Evolutionary conservation across 2,888 invertebrate genomes (phyloP).

Genomic region (Stenichneumon culpator): DNA sequence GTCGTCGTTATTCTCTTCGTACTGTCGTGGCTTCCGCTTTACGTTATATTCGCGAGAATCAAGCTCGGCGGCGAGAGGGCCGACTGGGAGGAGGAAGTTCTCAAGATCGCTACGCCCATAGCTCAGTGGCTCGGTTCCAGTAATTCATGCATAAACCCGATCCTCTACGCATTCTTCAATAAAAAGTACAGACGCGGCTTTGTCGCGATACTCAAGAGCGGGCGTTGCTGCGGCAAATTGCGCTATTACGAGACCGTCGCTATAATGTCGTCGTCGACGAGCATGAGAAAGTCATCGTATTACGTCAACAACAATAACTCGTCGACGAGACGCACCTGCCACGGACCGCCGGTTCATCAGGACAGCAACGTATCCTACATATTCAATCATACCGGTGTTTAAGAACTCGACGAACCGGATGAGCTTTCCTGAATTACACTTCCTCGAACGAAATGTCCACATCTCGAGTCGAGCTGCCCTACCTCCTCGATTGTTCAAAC

Average conservation of each 20-base stretch:
- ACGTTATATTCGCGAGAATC: conserved; percentile 94
- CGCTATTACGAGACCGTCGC: conserved; percentile 95
- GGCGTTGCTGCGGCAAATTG: conserved; percentile 94
- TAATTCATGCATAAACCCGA: conserved; percentile 98
- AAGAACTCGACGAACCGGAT: conserved; percentile 77
- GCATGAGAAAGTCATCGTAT: conserved; percentile 94
- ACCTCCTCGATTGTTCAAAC: conserved; percentile 1
- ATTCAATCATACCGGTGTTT: conserved; percentile 92
- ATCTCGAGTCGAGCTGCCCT: conserved; percentile 3
- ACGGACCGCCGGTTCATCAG: conserved; percentile 85
- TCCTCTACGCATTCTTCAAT: conserved; percentile 97
- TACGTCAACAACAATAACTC: conserved; percentile 91
- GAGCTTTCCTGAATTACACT: conserved; percentile 19
- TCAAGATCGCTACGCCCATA: conserved; percentile 93
- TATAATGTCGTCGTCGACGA: conserved; percentile 94
- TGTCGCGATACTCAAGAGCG: conserved; percentile 94
- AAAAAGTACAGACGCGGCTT: conserved; percentile 97
- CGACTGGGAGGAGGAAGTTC: conserved; percentile 92
- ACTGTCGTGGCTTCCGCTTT: conserved; percentile 96
- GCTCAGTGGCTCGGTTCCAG: conserved; percentile 97
- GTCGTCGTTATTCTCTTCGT: conserved; percentile 97
- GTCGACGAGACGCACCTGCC: conserved; percentile 85
- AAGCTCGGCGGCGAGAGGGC: conserved; percentile 90
- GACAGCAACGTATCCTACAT: conserved; percentile 88
- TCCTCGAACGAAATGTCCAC: conserved; percentile 1